These are phyloP conservation scores for Rhynchotus rufescens DNA, from an alignment of 2,797 vertebrate species.

Conservation along the genomic window DNA sequence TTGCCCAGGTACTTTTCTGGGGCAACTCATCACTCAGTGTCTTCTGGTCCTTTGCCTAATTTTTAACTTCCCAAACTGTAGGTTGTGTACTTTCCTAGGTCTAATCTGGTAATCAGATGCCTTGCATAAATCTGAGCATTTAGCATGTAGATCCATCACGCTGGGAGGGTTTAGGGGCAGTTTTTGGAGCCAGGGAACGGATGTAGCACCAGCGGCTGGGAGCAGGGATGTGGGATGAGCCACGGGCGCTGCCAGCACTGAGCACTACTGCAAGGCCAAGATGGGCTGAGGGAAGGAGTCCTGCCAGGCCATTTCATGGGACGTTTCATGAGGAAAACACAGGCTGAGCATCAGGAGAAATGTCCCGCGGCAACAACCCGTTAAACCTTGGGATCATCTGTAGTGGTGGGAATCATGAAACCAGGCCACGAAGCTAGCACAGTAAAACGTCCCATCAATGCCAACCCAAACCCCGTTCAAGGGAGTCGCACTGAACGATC, in stretches of 20 bases:
- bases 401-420: neutral
- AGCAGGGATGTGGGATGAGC: too few relatives aligned
- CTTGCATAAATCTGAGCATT: too few relatives aligned
- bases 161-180: too few relatives aligned
- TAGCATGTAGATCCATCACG: too few relatives aligned
- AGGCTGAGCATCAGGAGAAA: neutral
- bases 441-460: neutral
- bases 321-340: neutral
- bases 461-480: neutral
- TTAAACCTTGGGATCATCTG: conserved; percentile 29
- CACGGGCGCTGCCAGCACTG: too few relatives aligned
- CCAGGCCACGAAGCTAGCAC: neutral
- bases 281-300: neutral
- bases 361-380: neutral
- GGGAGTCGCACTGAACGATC: conserved; percentile 32
- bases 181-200: too few relatives aligned
- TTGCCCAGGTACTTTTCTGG: neutral
- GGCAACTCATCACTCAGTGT: neutral
- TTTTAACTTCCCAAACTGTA: neutral
- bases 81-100: neutral
- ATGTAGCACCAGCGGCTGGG: too few relatives aligned
- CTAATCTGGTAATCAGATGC: neutral
- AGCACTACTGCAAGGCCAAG: neutral
- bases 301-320: neutral
- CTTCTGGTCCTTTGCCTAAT: neutral